Conservation (phyloP, 2,113 vertebrate species). For the Prinia subflava region DNA sequence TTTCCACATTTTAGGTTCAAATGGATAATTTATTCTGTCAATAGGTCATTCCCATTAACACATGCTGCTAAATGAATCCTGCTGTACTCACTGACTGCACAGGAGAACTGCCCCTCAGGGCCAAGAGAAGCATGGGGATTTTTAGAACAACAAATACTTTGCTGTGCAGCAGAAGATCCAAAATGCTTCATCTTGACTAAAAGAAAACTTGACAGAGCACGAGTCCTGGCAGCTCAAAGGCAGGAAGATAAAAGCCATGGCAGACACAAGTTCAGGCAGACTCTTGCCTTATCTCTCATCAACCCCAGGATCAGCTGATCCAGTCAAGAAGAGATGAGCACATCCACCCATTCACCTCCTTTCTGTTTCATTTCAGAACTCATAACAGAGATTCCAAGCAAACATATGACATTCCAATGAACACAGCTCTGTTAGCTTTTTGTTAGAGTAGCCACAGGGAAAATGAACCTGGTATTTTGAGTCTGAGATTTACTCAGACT, state of each 20-base stretch:
- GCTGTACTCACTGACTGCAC: neutral
- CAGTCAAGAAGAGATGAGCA: neutral
- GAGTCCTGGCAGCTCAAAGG: neutral
- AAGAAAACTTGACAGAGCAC: neutral
- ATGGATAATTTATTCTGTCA: conserved; percentile 37
- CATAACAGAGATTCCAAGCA: neutral
- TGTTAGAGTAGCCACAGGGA: neutral
- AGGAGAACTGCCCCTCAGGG: neutral
- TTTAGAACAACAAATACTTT: neutral
- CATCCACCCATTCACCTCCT: neutral
- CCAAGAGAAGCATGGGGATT: neutral
- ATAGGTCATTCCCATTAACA: conserved; percentile 38
- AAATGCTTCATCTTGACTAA: neutral
- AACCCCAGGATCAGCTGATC: neutral
- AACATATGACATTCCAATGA: neutral
- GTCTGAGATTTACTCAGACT: neutral
- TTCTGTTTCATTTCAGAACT: neutral
- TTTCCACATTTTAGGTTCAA: neutral
- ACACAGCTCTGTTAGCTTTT: neutral
- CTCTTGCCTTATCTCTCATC: neutral
- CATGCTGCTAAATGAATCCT: neutral
- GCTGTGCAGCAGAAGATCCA: neutral
- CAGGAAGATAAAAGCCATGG: neutral
- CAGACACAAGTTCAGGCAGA: neutral
- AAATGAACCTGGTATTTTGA: neutral